These are phyloP conservation scores for Cherax destructor DNA, from an alignment of 1,140 invertebrate genomes.

Conservation along the genomic window DNA sequence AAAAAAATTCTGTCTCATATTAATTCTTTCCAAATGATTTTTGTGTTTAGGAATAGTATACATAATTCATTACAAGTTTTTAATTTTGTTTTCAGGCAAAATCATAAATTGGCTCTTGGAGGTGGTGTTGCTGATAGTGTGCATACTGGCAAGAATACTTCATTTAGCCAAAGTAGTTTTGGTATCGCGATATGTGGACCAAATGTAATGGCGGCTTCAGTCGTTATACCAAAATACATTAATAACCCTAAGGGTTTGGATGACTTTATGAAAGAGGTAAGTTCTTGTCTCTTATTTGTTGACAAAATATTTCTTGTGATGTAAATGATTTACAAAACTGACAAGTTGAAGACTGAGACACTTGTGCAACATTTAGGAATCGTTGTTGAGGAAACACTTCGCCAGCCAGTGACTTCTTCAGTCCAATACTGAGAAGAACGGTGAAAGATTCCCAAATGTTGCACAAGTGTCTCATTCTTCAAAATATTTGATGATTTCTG, in stretches of 20 bases:
- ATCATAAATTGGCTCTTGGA: constrained; percentile 73
- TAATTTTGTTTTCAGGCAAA: constrained; percentile 60
- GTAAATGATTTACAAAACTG: neutral
- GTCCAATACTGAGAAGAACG: too few species aligned
- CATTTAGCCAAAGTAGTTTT: constrained; percentile 34
- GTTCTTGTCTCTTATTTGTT: constrained; percentile 3
- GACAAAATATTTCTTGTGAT: neutral
- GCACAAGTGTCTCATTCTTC: too few species aligned
- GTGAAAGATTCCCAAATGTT: too few species aligned
- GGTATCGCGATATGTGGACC: constrained; percentile 74
- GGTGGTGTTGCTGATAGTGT: constrained; percentile 72
- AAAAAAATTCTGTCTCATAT: too few species aligned
- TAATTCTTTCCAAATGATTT: too few species aligned
- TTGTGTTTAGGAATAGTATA: neutral
- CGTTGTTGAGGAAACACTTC: too few species aligned
- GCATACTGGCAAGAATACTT: constrained; percentile 9
- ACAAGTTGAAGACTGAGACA: too few species aligned
- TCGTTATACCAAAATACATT: constrained; percentile 73
- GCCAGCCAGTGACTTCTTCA: too few species aligned
- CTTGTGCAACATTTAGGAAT: too few species aligned
- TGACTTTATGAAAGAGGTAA: constrained; percentile 71
- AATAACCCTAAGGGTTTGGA: constrained; percentile 72
- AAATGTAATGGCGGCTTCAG: constrained; percentile 73
- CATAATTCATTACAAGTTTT: neutral
- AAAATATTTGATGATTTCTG: too few species aligned